Evolutionary conservation across 2,888 invertebrate genomes (phyloP).

Genomic region (Dicranocentrus wangi): DNA sequence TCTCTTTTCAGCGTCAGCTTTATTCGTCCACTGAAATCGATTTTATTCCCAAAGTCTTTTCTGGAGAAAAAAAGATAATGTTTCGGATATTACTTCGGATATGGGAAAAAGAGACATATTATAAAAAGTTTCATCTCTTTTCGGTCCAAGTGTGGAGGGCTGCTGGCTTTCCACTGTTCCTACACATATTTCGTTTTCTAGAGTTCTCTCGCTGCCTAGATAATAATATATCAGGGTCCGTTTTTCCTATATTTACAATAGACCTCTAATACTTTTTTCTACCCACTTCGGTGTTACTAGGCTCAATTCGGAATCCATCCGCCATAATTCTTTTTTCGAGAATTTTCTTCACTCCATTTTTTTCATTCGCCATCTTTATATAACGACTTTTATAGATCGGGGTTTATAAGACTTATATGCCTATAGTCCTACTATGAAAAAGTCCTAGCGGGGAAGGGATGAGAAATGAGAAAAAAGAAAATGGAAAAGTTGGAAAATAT

Average conservation of each 20-base stretch:
- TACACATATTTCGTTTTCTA: slow-evolving; percentile 19
- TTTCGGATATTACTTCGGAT: slow-evolving; percentile 65
- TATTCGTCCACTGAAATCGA: slow-evolving; percentile 64
- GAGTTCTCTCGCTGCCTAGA: slow-evolving; percentile 31
- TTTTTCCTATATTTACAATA: slow-evolving; percentile 60
- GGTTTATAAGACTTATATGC: too few relatives aligned
- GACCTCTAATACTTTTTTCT: slow-evolving; percentile 48
- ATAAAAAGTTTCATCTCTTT: slow-evolving; percentile 63
- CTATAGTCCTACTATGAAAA: slow-evolving; percentile 17
- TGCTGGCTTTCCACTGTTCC: slow-evolving; percentile 39
- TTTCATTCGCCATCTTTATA: slow-evolving; percentile 25
- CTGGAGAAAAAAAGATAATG: slow-evolving; percentile 61
- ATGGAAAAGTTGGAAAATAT: slow-evolving; percentile 61
- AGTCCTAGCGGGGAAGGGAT: slow-evolving; percentile 12
- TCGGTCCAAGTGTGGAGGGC: slow-evolving; percentile 36
- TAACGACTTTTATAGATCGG: slow-evolving; percentile 15
- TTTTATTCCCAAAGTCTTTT: slow-evolving; percentile 63
- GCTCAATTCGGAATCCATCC: slow-evolving; percentile 60
- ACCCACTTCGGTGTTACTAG: slow-evolving; percentile 53
- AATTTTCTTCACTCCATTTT: slow-evolving; percentile 62
- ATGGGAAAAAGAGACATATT: slow-evolving; percentile 60
- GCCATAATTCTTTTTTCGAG: slow-evolving; percentile 64
- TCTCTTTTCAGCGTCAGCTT: slow-evolving; percentile 59
- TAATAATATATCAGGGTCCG: slow-evolving; percentile 58
- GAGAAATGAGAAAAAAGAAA: slow-evolving; percentile 30